Percentiles rank a stretch among this genome's conserved stretches.
Evolutionary conservation across 2,797 vertebrate species (phyloP).

Genomic region (Smutsia temminckii): DNA sequence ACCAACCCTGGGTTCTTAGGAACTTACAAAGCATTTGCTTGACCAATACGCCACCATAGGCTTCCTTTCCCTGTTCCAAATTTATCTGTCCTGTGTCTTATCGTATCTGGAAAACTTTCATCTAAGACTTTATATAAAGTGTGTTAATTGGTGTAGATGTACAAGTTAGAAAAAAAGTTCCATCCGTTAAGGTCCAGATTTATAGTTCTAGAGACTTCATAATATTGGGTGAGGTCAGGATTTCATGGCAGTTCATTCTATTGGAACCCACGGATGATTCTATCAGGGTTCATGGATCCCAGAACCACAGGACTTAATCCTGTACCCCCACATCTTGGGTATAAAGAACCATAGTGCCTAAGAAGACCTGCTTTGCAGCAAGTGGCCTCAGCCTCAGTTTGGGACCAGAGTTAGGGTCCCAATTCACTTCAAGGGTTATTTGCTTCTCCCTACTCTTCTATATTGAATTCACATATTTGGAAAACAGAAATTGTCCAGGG

Average conservation of each 20-base stretch:
- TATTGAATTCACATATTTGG: neutral
- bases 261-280: neutral
- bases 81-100: neutral
- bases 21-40: neutral
- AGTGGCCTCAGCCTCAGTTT: neutral
- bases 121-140: neutral
- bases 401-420: neutral
- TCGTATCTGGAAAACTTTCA: neutral
- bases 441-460: neutral
- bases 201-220: neutral
- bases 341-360: neutral
- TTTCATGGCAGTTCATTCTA: neutral
- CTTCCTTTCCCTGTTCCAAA: neutral
- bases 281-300: neutral
- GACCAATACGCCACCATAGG: neutral
- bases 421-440: neutral
- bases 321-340: neutral
- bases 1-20: neutral
- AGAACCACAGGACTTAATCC: neutral
- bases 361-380: neutral
- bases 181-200: neutral
- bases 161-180: neutral
- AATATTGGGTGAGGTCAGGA: neutral
- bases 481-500: neutral
- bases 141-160: neutral